These are phyloP conservation scores for Drosophila atroscutellata DNA, from an alignment of 2,888 invertebrate species.

Conservation along the genomic window DNA sequence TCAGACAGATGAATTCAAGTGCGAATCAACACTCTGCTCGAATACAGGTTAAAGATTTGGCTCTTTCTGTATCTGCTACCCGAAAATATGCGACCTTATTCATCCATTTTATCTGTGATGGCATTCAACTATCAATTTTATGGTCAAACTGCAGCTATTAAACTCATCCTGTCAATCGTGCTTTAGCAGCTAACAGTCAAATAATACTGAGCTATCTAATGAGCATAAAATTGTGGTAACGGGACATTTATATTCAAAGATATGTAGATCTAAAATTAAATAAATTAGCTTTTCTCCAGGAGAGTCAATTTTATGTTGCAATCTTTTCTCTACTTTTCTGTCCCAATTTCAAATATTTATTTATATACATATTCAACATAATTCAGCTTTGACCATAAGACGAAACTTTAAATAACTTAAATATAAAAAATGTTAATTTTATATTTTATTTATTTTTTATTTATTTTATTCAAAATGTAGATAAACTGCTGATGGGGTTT, in stretches of 20 bases:
- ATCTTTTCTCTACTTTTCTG: background rate
- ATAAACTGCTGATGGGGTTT: no score
- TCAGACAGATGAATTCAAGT: slow-evolving; percentile 10
- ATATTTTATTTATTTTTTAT: background rate
- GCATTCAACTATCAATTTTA: background rate
- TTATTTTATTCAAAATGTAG: background rate
- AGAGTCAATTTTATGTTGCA: background rate
- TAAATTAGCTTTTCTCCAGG: background rate
- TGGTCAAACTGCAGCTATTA: background rate
- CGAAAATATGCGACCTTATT: background rate
- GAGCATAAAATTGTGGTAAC: background rate
- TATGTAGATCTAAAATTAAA: background rate
- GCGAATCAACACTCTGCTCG: background rate
- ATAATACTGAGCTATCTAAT: background rate
- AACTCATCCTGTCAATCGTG: background rate
- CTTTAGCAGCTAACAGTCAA: background rate
- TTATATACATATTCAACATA: background rate
- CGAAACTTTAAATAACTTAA: background rate
- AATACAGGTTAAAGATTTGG: background rate
- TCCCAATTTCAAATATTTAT: background rate
- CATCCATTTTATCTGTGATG: background rate
- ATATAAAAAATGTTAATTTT: background rate
- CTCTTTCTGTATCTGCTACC: background rate
- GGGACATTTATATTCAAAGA: background rate
- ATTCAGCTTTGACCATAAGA: background rate